Evolutionary conservation across 2,888 invertebrate genomes (phyloP).

Genomic region (Herminia tarsipennalis): DNA sequence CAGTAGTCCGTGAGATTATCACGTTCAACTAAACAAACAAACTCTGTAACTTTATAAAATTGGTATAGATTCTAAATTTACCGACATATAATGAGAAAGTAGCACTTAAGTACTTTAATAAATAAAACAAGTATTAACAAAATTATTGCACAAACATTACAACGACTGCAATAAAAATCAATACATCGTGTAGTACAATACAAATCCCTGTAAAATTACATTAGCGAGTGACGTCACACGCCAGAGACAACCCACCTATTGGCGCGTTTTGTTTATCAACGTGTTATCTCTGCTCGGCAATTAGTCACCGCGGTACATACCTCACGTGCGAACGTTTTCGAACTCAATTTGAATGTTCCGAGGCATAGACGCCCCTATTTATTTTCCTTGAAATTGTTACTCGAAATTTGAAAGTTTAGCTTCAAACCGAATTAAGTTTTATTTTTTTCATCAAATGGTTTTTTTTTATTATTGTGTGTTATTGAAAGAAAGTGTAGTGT

Average conservation of each 20-base stretch:
- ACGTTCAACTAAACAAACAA: too few species aligned
- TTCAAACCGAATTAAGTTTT: slow-evolving; percentile 1
- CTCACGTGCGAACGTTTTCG: slow-evolving; percentile 44
- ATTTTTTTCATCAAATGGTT: neutral
- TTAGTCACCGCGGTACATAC: slow-evolving; percentile 66
- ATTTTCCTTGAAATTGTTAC: slow-evolving; percentile 9
- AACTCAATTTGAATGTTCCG: slow-evolving; percentile 3
- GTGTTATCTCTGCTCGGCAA: slow-evolving; percentile 69
- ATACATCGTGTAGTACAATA: slow-evolving; percentile 32
- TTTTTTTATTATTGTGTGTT: slow-evolving; percentile 3
- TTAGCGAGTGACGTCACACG: slow-evolving; percentile 51
- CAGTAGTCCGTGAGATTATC: too few species aligned
- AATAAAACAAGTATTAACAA: neutral
- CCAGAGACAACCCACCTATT: slow-evolving; percentile 42
- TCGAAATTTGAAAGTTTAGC: neutral
- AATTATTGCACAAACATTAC: slow-evolving; percentile 1
- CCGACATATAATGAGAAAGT: too few species aligned
- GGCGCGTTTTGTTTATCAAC: slow-evolving; percentile 64
- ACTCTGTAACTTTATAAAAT: too few species aligned
- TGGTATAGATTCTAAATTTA: too few species aligned
- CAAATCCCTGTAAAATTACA: slow-evolving; percentile 62
- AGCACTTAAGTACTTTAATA: neutral
- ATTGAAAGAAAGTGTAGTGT: slow-evolving; percentile 7
- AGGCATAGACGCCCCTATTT: slow-evolving; percentile 23
- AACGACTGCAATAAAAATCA: slow-evolving; percentile 27